A percentile compares a stretch with the other conserved stretches of the same genome.
Conservation (phyloP, 2,797 vertebrate species). For the Setipinna tenuifilis region DNA sequence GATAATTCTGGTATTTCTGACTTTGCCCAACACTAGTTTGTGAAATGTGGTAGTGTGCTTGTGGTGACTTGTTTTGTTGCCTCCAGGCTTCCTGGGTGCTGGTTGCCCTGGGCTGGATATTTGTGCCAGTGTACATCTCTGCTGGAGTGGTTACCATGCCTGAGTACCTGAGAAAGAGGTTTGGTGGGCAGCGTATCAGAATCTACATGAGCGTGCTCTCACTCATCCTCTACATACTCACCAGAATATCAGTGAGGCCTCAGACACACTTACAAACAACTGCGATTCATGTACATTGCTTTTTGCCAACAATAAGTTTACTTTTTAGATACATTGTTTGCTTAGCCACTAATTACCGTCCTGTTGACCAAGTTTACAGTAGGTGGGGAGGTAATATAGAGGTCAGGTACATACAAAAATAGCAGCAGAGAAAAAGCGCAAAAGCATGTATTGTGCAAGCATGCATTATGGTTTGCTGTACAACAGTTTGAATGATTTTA, state of each 20-base stretch:
- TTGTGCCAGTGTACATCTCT: conserved; percentile 91
- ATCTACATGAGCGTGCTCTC: conserved; percentile 91
- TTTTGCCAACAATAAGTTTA: neutral
- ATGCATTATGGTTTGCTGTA: too few species aligned
- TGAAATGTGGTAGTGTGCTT: neutral
- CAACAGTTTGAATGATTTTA: too few species aligned
- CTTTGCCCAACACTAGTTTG: neutral
- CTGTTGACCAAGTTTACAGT: too few species aligned
- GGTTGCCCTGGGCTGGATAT: conserved; percentile 92
- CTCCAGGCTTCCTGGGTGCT: conserved; percentile 87
- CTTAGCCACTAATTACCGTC: too few species aligned
- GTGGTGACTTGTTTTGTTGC: conserved; percentile 2
- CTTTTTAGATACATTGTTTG: too few species aligned
- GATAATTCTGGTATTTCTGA: neutral
- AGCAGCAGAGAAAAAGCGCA: too few species aligned
- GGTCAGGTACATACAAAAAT: too few species aligned
- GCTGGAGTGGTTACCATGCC: conserved; percentile 94
- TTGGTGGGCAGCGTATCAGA: conserved; percentile 91
- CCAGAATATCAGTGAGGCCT: conserved; percentile 90
- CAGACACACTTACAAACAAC: neutral
- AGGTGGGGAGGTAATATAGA: too few species aligned
- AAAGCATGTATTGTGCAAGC: too few species aligned
- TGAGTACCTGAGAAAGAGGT: conserved; percentile 90
- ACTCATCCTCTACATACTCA: conserved; percentile 92
- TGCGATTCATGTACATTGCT: too few species aligned